Conservation (phyloP, 2,113 vertebrate species). For the Vidua macroura region DNA sequence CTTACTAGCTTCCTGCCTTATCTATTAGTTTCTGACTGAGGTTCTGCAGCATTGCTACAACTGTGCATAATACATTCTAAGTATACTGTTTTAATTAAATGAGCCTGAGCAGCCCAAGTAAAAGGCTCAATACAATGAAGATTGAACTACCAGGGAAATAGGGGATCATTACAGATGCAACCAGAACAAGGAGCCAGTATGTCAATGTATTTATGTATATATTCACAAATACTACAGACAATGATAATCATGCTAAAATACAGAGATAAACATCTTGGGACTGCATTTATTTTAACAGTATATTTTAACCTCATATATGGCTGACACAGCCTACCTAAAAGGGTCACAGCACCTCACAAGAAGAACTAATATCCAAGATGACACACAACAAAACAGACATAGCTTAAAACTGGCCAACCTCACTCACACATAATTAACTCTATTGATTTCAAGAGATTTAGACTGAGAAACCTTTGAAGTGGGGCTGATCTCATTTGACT, state of each 20-base stretch:
- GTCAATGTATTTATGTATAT: background rate
- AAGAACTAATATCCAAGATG: background rate
- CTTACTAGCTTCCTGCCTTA: constrained; percentile 11
- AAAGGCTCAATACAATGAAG: constrained; percentile 24
- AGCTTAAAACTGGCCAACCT: background rate
- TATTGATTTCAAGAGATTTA: background rate
- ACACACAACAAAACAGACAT: background rate
- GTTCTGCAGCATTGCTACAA: background rate
- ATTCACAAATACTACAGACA: background rate
- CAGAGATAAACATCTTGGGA: background rate
- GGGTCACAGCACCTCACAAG: background rate
- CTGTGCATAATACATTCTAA: constrained; percentile 16
- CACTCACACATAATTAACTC: background rate
- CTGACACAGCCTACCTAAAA: background rate
- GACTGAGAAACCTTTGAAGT: background rate
- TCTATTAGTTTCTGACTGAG: background rate
- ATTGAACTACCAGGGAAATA: constrained; percentile 29
- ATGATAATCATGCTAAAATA: background rate
- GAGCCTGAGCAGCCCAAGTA: background rate
- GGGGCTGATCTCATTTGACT: background rate
- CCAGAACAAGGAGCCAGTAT: background rate
- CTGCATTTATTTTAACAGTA: background rate
- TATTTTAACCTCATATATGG: background rate
- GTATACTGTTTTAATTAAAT: constrained; percentile 49
- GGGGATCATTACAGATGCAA: background rate